Percentiles rank a stretch among this genome's conserved stretches.
Evolutionary conservation across 2,888 invertebrate genomes (phyloP).

Genomic region (Mechanitis mazaeus): DNA sequence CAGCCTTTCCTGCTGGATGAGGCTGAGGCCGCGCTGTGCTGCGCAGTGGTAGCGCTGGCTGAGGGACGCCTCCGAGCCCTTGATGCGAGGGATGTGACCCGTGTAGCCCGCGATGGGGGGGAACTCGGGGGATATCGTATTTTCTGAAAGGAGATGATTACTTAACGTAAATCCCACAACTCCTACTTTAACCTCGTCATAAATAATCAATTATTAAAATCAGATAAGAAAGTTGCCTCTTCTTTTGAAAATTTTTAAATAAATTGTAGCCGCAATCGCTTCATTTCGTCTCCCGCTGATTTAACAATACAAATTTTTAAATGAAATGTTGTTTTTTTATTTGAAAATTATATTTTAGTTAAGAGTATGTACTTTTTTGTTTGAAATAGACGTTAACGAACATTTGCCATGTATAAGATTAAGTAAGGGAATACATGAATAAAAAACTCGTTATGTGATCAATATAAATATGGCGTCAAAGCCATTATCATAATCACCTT

Average conservation of each 20-base stretch:
- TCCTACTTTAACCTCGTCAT: no score
- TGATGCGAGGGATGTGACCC: constrained; percentile 82
- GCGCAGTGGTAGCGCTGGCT: constrained; percentile 82
- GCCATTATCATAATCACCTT: constrained; percentile 50
- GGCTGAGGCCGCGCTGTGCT: constrained; percentile 79
- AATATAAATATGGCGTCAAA: neutral
- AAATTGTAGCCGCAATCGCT: no score
- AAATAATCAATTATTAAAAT: no score
- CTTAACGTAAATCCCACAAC: neutral
- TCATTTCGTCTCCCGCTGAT: no score
- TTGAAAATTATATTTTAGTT: no score
- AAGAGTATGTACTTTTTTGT: no score
- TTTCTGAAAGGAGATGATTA: constrained; percentile 62
- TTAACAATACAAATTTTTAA: no score
- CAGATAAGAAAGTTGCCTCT: no score
- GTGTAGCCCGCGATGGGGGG: constrained; percentile 85
- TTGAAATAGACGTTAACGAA: no score
- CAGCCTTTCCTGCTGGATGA: constrained; percentile 75
- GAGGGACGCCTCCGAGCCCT: constrained; percentile 80
- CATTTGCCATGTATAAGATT: no score
- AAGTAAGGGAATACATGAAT: neutral
- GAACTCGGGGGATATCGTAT: constrained; percentile 79
- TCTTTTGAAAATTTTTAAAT: no score
- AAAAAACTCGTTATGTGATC: constrained; percentile 4
- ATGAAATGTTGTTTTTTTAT: no score